phyloP scores from a whole-genome alignment of 2,113 vertebrate genomes.

The Symphodus melops region DNA sequence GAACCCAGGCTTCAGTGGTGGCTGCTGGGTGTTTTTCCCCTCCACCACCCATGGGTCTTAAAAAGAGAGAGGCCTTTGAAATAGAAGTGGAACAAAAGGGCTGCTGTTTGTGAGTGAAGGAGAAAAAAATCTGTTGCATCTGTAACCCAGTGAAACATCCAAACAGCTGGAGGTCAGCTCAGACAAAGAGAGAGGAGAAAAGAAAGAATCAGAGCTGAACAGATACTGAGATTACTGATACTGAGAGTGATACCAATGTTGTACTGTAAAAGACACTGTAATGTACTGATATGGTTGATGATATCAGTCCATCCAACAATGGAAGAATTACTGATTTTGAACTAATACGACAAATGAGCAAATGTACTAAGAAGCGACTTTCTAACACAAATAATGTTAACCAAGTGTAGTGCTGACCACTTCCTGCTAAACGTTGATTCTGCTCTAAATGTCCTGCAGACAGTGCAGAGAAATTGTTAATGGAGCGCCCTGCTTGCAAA shows the following conservation, averaged over 20 bases:
- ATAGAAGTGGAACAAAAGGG: constrained; percentile 64
- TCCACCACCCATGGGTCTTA: constrained; percentile 34
- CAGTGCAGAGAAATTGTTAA: no score
- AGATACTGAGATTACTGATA: no score
- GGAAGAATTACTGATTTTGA: no score
- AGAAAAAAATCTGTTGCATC: constrained; percentile 50
- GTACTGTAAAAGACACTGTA: not conserved
- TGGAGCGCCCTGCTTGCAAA: no score
- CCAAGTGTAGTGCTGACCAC: no score
- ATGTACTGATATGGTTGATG: not conserved
- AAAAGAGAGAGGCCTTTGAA: constrained; percentile 65
- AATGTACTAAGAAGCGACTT: no score
- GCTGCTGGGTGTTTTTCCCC: constrained; percentile 25
- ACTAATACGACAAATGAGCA: no score
- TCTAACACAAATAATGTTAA: no score
- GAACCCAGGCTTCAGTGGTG: constrained; percentile 25
- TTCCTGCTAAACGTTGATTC: no score
- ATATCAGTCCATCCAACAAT: no score
- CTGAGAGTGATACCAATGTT: not conserved
- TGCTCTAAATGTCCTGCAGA: no score
- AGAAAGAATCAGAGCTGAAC: not conserved
- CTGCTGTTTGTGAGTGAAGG: constrained; percentile 52
- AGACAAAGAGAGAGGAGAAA: constrained; percentile 59
- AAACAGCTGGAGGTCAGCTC: constrained; percentile 66
- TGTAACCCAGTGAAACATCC: constrained; percentile 62